Conservation (phyloP, 2,888 invertebrate genomes). For the Teinopalpus imperialis region DNA sequence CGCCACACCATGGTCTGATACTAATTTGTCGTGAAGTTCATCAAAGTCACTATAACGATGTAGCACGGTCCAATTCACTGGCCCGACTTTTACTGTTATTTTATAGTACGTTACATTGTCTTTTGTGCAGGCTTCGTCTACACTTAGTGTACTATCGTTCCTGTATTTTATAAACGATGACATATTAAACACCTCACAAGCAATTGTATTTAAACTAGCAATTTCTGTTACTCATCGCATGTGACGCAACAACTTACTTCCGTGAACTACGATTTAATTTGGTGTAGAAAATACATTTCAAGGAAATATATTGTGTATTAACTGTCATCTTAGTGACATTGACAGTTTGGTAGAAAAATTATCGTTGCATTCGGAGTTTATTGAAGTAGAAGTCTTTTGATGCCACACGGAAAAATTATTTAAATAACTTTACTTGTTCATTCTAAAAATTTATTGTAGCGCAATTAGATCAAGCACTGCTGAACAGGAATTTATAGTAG, state of each 20-base stretch:
- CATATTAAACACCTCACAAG: slow-evolving; percentile 69
- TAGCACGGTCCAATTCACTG: slow-evolving; percentile 90
- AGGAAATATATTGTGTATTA: slow-evolving; percentile 13
- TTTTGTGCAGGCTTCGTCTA: slow-evolving; percentile 84
- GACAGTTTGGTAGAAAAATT: slow-evolving; percentile 5
- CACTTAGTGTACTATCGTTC: slow-evolving; percentile 84
- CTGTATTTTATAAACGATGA: slow-evolving; percentile 87
- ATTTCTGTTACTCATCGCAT: slow-evolving; percentile 15
- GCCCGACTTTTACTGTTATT: slow-evolving; percentile 86
- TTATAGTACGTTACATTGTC: slow-evolving; percentile 88
- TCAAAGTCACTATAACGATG: slow-evolving; percentile 95
- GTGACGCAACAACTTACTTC: slow-evolving; percentile 20
- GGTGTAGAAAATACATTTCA: slow-evolving; percentile 8
- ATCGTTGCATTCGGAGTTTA: too few relatives aligned
- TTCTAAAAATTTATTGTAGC: too few relatives aligned
- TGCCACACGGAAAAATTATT: too few relatives aligned
- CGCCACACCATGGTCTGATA: slow-evolving; percentile 89
- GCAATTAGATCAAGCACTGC: too few relatives aligned
- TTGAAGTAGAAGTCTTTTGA: too few relatives aligned
- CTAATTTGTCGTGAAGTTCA: slow-evolving; percentile 92
- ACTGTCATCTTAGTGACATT: slow-evolving; percentile 4
- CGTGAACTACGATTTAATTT: slow-evolving; percentile 13
- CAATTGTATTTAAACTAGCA: slow-evolving; percentile 3
- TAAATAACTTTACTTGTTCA: too few relatives aligned
- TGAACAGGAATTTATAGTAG: too few relatives aligned